Percentiles rank a stretch among this genome's conserved stretches.
Conservation (phyloP, 2,888 invertebrate species). For the Andricus curvator region DNA sequence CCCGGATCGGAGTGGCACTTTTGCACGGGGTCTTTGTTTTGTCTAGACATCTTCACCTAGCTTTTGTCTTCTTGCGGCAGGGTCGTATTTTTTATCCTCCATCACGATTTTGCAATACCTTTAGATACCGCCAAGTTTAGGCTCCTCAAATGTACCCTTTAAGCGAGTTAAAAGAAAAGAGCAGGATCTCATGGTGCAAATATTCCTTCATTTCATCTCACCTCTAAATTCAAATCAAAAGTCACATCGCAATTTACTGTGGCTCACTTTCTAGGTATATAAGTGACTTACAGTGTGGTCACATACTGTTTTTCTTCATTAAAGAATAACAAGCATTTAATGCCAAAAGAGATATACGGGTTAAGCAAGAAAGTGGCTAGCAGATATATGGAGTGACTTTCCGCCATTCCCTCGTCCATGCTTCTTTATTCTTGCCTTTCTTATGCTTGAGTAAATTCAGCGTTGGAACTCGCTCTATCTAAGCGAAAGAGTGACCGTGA, state of each 20-base stretch:
- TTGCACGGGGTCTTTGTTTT: slow-evolving; percentile 83
- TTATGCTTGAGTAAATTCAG: neutral
- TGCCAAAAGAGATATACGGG: neutral
- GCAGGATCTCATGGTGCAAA: neutral
- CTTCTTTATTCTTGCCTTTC: neutral
- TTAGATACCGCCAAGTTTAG: neutral
- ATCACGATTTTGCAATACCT: neutral
- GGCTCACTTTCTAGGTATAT: neutral
- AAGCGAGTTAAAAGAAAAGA: neutral
- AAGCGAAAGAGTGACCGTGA: neutral
- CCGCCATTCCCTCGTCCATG: neutral
- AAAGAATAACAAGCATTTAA: neutral
- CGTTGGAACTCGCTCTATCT: neutral
- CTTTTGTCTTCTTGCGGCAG: slow-evolving; percentile 31
- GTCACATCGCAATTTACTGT: neutral
- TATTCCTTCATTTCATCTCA: neutral
- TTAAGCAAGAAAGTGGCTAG: neutral
- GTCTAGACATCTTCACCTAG: slow-evolving; percentile 69
- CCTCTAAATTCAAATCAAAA: neutral
- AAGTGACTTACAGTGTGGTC: neutral
- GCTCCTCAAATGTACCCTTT: neutral
- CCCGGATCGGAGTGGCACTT: slow-evolving; percentile 86
- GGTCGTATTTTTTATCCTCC: neutral
- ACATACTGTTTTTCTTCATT: neutral
- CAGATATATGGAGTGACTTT: neutral